Base-by-base conservation (phyloP, 2,888 invertebrate genomes). In the Lycia hirtaria region DNA sequence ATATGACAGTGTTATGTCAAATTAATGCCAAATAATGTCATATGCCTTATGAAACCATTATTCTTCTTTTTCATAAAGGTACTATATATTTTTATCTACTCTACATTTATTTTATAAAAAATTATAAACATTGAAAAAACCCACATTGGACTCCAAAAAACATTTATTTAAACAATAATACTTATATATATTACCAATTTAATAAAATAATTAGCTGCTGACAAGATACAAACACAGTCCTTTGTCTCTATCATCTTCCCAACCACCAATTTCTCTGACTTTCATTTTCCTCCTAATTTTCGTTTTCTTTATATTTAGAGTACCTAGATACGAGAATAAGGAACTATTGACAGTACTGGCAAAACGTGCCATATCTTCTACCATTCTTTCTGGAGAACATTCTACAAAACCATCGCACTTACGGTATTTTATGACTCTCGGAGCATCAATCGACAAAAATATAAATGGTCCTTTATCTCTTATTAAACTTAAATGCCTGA, bases 191-290 rank as follows among this genome's bases (percentile, higher is more conserved):
- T 28, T 6, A 19, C 24, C 24, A 45, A 15, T 1, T 28, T 30
- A 28, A 40, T 33, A 26, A 51, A 19, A 15, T 14, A 38, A 32
- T 17, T 50, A 56, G 24, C 22, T 20, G 30, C 22, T 53, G 2
- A 24, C 17, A 38, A 65, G 52, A 37, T 62, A 61, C 54, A 60
- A 55, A 38, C 68, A 69, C 37, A 84, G 71, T 9, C 80, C 75
- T 7, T 62, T 72, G 47, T 84, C 85, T 24, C 84, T 74, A 2
- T 78, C 64, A 22, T 78, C 80, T 20, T 56, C 56, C 65, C 77
- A 80, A 1, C 59, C 52, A 0, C 78, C 78, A 6, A 30, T 22
- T 20, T 64, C 58, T 2, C 52, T 49, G 3, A 67, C 45, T 9
- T 53, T 22, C 6, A 15, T 10, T 28, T 50, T 0, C 53, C 32